Evolutionary conservation across 1,140 invertebrate species (phyloP).

Genomic region (Macrosteles quadrilineatus): DNA sequence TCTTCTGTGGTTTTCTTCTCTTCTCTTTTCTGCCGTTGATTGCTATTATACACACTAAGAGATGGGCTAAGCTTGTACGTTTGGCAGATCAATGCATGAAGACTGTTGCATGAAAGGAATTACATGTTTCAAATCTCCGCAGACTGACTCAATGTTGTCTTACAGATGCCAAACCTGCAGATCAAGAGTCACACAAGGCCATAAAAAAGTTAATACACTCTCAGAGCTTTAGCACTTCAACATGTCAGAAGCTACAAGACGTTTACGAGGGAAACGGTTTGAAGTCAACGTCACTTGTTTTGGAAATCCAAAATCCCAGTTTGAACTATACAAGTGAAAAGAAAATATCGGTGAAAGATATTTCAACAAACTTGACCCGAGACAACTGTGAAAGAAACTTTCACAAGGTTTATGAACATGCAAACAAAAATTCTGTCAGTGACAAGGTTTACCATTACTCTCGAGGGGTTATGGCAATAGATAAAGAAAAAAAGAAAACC

Average conservation of each 20-base stretch:
- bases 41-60: too few relatives aligned
- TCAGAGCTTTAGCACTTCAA: conserved; percentile 15
- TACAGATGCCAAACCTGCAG: neutral
- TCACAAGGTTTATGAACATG: neutral
- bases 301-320: conserved; percentile 20
- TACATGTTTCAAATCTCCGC: too few relatives aligned
- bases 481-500: neutral
- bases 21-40: neutral
- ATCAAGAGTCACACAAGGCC: neutral
- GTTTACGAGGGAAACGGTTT: neutral
- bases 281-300: conserved; percentile 21
- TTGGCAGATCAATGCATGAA: conserved; percentile 1
- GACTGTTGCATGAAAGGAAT: neutral
- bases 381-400: neutral
- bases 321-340: neutral
- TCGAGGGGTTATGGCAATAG: neutral
- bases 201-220: conserved; percentile 5
- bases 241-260: neutral
- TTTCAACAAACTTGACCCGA: conserved; percentile 1
- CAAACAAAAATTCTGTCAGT: neutral
- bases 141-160: conserved; percentile 1
- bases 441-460: neutral
- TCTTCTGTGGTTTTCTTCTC: neutral
- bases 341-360: conserved; percentile 3
- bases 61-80: neutral